Percentiles rank a stretch among this genome's conserved stretches.
Conservation (phyloP, 2,888 invertebrate genomes). For the Panopea generosa region DNA sequence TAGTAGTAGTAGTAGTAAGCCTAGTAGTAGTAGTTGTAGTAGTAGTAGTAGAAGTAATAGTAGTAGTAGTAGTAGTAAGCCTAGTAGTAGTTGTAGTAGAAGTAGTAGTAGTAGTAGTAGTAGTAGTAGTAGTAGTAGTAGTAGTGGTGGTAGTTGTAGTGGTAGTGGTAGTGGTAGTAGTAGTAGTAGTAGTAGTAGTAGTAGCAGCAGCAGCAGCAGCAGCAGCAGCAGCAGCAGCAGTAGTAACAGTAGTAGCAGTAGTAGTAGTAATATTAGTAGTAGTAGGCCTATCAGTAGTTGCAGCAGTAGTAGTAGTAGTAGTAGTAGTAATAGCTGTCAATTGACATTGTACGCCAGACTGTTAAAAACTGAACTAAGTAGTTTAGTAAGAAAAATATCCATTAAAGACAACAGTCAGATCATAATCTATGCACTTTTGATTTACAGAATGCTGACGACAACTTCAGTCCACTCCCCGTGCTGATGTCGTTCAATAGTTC, state of each 20-base stretch:
- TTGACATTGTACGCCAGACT: no score
- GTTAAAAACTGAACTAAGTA: no score
- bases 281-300: constrained; percentile 9
- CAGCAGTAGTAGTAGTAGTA: constrained; percentile 17
- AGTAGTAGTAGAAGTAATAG: no score
- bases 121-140: constrained; percentile 1
- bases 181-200: constrained; percentile 3
- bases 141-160: not conserved
- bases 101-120: constrained; percentile 12
- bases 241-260: constrained; percentile 16
- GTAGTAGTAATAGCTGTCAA: constrained; percentile 3
- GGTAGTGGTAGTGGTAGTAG: not conserved
- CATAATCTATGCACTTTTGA: no score
- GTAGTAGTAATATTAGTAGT: constrained; percentile 12
- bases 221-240: constrained; percentile 15
- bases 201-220: constrained; percentile 5
- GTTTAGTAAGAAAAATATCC: no score
- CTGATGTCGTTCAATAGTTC: no score
- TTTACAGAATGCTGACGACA: no score
- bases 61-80: no score
- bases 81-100: constrained; percentile 13
- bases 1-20: not conserved
- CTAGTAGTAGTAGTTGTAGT: constrained; percentile 1
- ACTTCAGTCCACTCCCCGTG: no score
- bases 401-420: no score